Evolutionary conservation across 2,888 invertebrate species (phyloP), one percentile per base, ranked within the genome.

Genomic region (Cloeon dipterum): DNA sequence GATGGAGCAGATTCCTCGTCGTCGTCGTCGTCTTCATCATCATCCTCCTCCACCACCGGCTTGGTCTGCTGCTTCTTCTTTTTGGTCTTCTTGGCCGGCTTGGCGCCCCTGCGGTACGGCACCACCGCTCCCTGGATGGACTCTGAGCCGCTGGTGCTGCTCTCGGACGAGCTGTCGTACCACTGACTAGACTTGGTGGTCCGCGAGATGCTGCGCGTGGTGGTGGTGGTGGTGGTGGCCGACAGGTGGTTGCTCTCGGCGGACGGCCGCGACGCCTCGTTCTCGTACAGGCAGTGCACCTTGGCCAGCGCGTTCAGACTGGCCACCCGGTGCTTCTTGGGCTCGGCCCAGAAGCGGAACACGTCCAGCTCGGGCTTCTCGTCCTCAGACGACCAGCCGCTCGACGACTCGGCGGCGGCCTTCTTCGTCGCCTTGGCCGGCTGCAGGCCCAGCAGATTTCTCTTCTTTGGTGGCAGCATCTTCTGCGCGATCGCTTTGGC

Each of bases 261-360:
- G 51, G 26, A 62, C 60, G 33, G 61, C 46, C 17, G 62, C 13
- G 25, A 36, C 36, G 76, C 74, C 58, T 86, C 86, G 52, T 86
- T 86, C 56, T 86, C 86, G 50, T 86, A 86, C 18, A 88, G 62
- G 50, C 85, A 85, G 53, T 86, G 85, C 3, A 88, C 86, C 61
- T 86, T 86, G 19, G 85, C 85, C 46, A 79, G 55, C 1, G 88
- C 88, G 52, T 88, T 88, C 20, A 88, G 56, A 3, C 86, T 85
- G 25, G 88, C 88, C 57, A 85, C 82, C 44, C 88, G 67, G 51
- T 81, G 79, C 32, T 76, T 66, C 55, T 82, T 83, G 18, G 81
- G 78, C 0, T 77, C 78, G 43, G 65, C 66, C 74, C 74, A 75
- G 58, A 74, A 72, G 2, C 71, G 69, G 41, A 70, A 62, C 25